Conservation (phyloP, 2,888 invertebrate species). For the Melipona beecheii region DNA sequence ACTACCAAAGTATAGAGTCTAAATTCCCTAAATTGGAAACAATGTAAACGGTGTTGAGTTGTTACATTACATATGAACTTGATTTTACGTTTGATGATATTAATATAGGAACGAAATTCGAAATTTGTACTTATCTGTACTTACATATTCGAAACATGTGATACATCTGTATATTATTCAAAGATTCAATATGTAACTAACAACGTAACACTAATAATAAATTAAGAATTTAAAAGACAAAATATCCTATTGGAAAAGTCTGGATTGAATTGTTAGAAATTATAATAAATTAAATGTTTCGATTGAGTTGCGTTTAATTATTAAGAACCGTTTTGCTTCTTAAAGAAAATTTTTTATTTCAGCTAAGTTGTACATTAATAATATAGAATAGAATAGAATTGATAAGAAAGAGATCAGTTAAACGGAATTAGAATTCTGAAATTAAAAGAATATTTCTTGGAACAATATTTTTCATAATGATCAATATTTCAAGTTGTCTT, state of each 20-base stretch:
- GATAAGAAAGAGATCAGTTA: too few species aligned
- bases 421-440: too few species aligned
- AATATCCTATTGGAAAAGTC: neutral
- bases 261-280: neutral
- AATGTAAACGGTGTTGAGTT: neutral
- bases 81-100: neutral
- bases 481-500: neutral
- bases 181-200: neutral
- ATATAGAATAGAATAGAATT: too few species aligned
- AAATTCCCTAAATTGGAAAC: conserved; percentile 3
- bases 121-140: neutral
- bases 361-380: too few species aligned
- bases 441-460: too few species aligned
- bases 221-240: neutral
- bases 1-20: neutral
- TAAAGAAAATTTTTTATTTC: neutral
- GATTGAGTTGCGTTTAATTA: neutral
- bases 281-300: neutral
- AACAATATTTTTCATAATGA: too few species aligned
- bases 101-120: neutral
- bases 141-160: neutral
- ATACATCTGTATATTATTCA: neutral
- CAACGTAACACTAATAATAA: neutral
- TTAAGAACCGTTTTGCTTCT: neutral
- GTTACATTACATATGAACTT: neutral